Evolutionary conservation across 2,797 vertebrate genomes (phyloP).

Genomic region (Microcaecilia unicolor): DNA sequence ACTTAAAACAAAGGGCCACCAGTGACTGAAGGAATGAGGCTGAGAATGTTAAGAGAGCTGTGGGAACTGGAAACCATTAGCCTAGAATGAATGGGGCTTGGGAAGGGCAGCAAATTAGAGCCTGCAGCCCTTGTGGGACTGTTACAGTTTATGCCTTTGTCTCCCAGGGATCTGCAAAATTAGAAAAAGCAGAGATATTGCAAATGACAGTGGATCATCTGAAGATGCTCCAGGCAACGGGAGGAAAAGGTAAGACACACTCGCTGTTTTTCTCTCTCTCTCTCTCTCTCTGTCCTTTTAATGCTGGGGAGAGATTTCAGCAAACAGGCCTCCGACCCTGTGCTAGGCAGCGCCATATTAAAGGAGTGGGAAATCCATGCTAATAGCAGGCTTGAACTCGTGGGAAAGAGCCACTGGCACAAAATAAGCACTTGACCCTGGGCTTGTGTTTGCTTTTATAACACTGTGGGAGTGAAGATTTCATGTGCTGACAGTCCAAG

Average conservation of each 20-base stretch:
- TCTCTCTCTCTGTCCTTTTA: background rate
- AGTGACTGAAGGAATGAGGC: conserved; percentile 24
- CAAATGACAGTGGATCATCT: conserved; percentile 96
- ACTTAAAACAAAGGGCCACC: no score
- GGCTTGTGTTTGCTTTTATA: conserved; percentile 88
- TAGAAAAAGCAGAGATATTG: conserved; percentile 93
- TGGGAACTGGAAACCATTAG: conserved; percentile 36
- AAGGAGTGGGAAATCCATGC: conserved; percentile 74
- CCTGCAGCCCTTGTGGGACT: conserved; percentile 25
- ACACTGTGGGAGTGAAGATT: conserved; percentile 69
- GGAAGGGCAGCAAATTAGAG: conserved; percentile 34
- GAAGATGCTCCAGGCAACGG: conserved; percentile 87
- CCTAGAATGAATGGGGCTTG: conserved; percentile 7
- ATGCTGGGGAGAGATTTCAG: conserved; percentile 2
- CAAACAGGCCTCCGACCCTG: conserved; percentile 50
- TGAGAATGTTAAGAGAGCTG: conserved; percentile 28
- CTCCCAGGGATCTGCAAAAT: conserved; percentile 83
- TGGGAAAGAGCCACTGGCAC: conserved; percentile 80
- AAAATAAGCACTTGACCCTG: conserved; percentile 88
- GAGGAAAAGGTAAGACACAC: conserved; percentile 82
- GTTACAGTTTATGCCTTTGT: conserved; percentile 35
- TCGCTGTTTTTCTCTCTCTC: no score
- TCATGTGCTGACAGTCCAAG: conserved; percentile 65
- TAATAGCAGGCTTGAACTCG: conserved; percentile 80
- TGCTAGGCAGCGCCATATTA: conserved; percentile 58